Conservation (phyloP, 2,888 invertebrate genomes). For the Ganaspis brasiliensis region DNA sequence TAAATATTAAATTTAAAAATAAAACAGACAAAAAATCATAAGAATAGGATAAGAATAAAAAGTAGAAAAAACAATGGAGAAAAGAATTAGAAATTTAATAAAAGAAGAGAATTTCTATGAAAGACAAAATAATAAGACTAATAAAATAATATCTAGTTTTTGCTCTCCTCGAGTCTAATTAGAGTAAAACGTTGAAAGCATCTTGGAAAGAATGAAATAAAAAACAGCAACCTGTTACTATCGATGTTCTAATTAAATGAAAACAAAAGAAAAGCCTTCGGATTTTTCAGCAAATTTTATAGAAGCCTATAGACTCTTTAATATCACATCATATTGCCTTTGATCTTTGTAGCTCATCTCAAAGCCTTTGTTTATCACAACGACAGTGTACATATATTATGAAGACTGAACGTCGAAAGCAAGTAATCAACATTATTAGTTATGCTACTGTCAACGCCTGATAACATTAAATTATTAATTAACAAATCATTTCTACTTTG, state of each 20-base stretch:
- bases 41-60: not conserved
- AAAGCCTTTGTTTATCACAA: conserved; percentile 9
- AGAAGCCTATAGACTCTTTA: not conserved
- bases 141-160: not conserved
- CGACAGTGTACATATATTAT: not conserved
- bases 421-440: not conserved
- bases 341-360: conserved; percentile 12
- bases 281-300: not conserved
- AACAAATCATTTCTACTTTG: too few species aligned
- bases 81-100: not conserved
- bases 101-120: not conserved
- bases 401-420: not conserved
- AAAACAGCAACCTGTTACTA: not conserved
- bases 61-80: not conserved
- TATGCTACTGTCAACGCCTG: not conserved
- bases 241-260: not conserved
- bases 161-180: conserved; percentile 1
- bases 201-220: not conserved
- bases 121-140: not conserved
- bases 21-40: too few species aligned
- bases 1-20: too few species aligned
- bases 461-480: not conserved
- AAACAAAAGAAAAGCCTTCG: not conserved
- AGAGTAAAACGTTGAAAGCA: not conserved
- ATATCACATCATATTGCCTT: conserved; percentile 14